Evolutionary conservation across 2,888 invertebrate species (phyloP).

Genomic region (Megalurothrips usitatus): DNA sequence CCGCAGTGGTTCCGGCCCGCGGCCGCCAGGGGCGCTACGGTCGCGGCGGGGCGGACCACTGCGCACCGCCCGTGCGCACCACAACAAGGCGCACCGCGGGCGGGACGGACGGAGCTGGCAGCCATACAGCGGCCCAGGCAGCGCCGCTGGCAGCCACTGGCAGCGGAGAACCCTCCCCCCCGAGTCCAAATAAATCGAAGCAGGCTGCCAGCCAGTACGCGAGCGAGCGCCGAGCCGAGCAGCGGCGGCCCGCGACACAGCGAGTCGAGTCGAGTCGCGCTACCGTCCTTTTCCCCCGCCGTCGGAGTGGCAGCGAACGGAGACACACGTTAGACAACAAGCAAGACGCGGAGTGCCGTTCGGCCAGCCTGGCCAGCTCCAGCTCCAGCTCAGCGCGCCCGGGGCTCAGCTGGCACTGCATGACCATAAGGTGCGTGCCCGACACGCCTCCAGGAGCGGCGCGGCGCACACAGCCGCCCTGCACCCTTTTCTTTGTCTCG

Average conservation of each 20-base stretch:
- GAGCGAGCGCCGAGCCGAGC: constrained; percentile 18
- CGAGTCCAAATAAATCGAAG: constrained; percentile 20
- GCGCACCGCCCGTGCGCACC: constrained; percentile 7
- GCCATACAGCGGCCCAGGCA: background rate
- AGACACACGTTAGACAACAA: background rate
- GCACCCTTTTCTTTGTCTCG: background rate
- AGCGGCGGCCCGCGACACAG: background rate
- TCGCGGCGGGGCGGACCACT: background rate
- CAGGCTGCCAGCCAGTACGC: constrained; percentile 16
- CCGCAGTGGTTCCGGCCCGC: background rate
- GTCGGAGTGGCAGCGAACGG: background rate
- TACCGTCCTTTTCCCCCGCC: background rate
- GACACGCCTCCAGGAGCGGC: background rate
- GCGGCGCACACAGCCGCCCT: background rate
- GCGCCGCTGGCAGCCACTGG: background rate
- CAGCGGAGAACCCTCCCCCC: background rate
- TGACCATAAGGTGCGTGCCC: constrained; percentile 9
- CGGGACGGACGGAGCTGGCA: background rate
- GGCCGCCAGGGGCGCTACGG: background rate
- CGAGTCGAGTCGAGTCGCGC: background rate
- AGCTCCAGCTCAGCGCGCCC: background rate
- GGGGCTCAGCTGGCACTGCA: background rate
- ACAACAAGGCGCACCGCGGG: background rate
- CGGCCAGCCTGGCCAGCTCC: background rate
- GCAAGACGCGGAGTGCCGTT: background rate